Evolutionary conservation across 2,797 vertebrate genomes (phyloP), one percentile per base, ranked within the genome.

Genomic region (Luscinia megarhynchos): DNA sequence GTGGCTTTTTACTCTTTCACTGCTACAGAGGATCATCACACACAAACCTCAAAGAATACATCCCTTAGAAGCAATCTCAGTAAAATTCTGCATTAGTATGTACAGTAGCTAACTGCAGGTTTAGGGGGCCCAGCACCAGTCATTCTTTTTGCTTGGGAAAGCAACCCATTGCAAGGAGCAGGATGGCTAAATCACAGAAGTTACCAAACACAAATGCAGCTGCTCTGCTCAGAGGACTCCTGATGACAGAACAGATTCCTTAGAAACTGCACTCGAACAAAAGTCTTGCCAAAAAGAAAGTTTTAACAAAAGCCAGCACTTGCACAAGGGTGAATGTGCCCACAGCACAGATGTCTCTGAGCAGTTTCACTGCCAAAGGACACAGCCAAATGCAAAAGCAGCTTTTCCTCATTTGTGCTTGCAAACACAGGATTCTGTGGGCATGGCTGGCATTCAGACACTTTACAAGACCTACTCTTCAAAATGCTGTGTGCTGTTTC

Each of bases 211-310:
- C 6, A 63, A 91, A 87, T 2, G 0, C 62, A 91, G 46, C 53
- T 78, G 7, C 46, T 61, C 73, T 72, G 30, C 68, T 83, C 81
- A 94, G 57, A 38, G 64, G 61, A 67, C 72, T 87, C 34, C 81
- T 41, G 45, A 64, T 74, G 74, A 75, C 55, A 89, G 89, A 88
- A 88, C 1, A 59, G 24, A 45, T 27, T 86, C 38, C 55, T 76
- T 50, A 91, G 69, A 91, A 93, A 89, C 30, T 67, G 38, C 45
- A 82, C 80, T 76, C 0, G 0, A 89, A 86, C 69, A 78, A 51
- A 70, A 89, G 30, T 30, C 70, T 90, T 78, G 63, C 87, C 86
- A 89, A 89, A 92, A 13, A 81, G 80, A 91, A 89, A 89, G 69
- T 51, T 89, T 36, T 85, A 78, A 72, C 43, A 81, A 86, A 91